phyloP scores from a whole-genome alignment of 2,113 vertebrate genomes.

The Cricetomys ansorgei region DNA sequence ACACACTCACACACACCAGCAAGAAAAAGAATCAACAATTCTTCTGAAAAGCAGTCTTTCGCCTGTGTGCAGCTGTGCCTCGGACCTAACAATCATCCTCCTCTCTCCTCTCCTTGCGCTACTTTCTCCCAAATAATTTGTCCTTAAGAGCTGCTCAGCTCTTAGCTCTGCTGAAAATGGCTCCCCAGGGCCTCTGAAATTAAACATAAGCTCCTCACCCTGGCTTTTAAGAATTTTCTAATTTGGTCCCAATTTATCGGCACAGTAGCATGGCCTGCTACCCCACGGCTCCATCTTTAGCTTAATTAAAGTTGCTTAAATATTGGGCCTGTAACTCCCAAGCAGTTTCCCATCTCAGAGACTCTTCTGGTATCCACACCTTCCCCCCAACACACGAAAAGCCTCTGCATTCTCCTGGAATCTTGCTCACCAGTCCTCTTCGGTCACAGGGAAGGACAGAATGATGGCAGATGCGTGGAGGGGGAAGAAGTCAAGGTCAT shows the following conservation, averaged over 20 bases:
- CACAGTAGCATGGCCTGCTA: background rate
- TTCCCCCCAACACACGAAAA: fast-evolving
- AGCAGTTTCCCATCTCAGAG: background rate
- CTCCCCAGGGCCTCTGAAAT: constrained; percentile 57
- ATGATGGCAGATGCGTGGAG: fast-evolving
- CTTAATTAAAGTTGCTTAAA: background rate
- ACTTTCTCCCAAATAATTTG: constrained; percentile 57
- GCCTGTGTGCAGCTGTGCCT: background rate
- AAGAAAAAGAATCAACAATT: constrained; percentile 35
- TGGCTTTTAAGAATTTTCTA: constrained; percentile 52
- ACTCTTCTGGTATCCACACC: fast-evolving
- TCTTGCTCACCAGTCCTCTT: background rate
- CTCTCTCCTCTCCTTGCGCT: background rate
- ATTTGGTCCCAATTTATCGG: constrained; percentile 13
- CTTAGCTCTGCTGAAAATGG: constrained; percentile 38
- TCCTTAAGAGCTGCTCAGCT: constrained; percentile 48
- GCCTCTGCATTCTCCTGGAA: background rate
- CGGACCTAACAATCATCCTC: background rate
- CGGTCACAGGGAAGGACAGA: too few relatives aligned
- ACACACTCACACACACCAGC: background rate
- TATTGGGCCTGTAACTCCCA: background rate
- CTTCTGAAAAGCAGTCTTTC: background rate
- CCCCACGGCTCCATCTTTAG: background rate
- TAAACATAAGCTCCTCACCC: constrained; percentile 7
- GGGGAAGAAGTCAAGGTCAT: fast-evolving